Evolutionary conservation across 2,888 invertebrate genomes (phyloP), one percentile per base, ranked within the genome.

Genomic region (Bursaphelenchus okinawaensis): DNA sequence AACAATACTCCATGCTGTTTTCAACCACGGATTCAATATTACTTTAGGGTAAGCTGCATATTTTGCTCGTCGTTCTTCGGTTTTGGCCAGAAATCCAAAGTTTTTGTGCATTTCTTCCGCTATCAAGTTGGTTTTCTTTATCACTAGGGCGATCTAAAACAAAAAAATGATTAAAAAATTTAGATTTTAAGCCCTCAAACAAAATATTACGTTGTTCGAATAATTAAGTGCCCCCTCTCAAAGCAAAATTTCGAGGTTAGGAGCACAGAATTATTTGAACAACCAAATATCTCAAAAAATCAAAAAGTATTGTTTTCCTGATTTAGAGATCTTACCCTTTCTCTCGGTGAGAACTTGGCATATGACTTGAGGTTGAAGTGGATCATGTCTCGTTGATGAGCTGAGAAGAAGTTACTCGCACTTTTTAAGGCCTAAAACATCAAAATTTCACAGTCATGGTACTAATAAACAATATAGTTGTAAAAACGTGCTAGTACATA

Each of bases 321-420:
- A n/a, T n/a, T n/a, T n/a, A n/a, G n/a, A n/a, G 16, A n/a, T 16
- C 54, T 8, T 23, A 67, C 68, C n/a, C 69, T 52, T 52, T 68
- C 55, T 0, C 40, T 27, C 16, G 57, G 64, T 1, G 64, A 64
- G 26, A 71, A 54, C 7, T 55, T 40, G 23, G 59, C 27, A 23
- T 68, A 69, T 12, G 69, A 67, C 20, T 40, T 19, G 50, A 74
- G 56, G 58, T 71, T 71, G 52, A 71, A 72, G 12, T 68, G 61
- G 23, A 71, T 75, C 28, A 57, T 63, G 7, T 31, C 61, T 16
- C 68, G 60, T 69, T 71, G 71, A 22, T 68, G 63, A 9, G 51
- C 22, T 12, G 64, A 65, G 51, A 71, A 71, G 20, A 55, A 64
- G 7, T 31, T 22, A 12, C 61, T 59, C 9, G 67, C 67, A 3